A percentile compares a stretch with the other conserved stretches of the same genome.
phyloP scores from a whole-genome alignment of 1,140 invertebrate genomes.

The Berghia stephanieae region DNA sequence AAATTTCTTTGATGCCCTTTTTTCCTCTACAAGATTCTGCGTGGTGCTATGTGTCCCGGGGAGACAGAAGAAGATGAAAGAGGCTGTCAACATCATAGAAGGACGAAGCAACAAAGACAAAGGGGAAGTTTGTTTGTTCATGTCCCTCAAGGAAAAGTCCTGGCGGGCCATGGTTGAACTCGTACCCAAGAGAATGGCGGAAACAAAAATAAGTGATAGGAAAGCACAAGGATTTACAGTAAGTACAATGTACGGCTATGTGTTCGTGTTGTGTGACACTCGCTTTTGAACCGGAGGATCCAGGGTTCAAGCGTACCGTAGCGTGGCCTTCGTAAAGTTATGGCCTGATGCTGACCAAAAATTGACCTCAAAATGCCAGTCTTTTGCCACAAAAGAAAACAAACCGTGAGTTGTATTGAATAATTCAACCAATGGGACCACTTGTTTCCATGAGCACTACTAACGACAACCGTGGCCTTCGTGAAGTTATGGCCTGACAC shows the following conservation, averaged over 20 bases:
- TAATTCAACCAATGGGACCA: too few relatives aligned
- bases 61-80: conserved; percentile 48
- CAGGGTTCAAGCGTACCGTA: too few relatives aligned
- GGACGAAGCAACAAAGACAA: conserved; percentile 45
- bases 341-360: too few relatives aligned
- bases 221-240: conserved; percentile 36
- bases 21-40: conserved; percentile 60
- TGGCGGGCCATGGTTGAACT: conserved; percentile 58
- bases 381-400: too few relatives aligned
- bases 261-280: too few relatives aligned
- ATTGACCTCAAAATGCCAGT: neutral
- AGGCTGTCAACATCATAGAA: conserved; percentile 52
- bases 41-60: conserved; percentile 54
- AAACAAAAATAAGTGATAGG: conserved; percentile 34
- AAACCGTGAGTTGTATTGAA: too few relatives aligned
- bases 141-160: conserved; percentile 55
- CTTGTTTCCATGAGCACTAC: too few relatives aligned
- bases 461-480: too few relatives aligned
- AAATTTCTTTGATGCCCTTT: neutral
- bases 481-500: too few relatives aligned
- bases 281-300: too few relatives aligned
- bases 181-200: conserved; percentile 35
- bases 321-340: too few relatives aligned
- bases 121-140: conserved; percentile 56
- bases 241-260: neutral